Evolutionary conservation across 2,888 invertebrate species (phyloP).

Genomic region (Agrochola circellaris): DNA sequence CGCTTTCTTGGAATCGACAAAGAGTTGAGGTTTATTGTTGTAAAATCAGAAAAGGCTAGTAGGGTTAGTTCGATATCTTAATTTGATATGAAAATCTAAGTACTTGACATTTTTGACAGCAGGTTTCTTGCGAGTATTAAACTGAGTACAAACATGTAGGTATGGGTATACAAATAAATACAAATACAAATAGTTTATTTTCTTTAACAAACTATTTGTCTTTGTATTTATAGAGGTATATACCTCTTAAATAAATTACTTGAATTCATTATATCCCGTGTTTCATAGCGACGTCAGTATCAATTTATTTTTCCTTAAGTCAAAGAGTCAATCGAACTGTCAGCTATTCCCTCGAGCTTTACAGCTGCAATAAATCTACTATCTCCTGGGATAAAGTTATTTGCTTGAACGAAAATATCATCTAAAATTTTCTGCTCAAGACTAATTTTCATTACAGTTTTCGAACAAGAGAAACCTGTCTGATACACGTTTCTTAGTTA

Average conservation of each 20-base stretch:
- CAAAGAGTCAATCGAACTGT: background rate
- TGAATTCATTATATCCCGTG: background rate
- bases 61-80: background rate
- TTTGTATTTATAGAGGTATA: too few relatives aligned
- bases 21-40: background rate
- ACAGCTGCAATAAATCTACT: background rate
- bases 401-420: constrained; percentile 22
- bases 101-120: background rate
- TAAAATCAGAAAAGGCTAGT: background rate
- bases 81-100: background rate
- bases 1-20: background rate
- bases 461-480: constrained; percentile 25
- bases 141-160: background rate
- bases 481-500: background rate
- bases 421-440: constrained; percentile 19
- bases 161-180: too few relatives aligned
- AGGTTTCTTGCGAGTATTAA: background rate
- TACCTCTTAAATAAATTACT: background rate
- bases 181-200: too few relatives aligned
- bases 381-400: constrained; percentile 1
- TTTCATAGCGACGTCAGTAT: background rate
- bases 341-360: background rate
- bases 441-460: constrained; percentile 23
- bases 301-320: background rate
- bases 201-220: too few relatives aligned